Percentiles rank a stretch among this genome's conserved stretches.
These are phyloP conservation scores for Monopis laevigella DNA, from an alignment of 2,888 invertebrate species.

Conservation along the genomic window DNA sequence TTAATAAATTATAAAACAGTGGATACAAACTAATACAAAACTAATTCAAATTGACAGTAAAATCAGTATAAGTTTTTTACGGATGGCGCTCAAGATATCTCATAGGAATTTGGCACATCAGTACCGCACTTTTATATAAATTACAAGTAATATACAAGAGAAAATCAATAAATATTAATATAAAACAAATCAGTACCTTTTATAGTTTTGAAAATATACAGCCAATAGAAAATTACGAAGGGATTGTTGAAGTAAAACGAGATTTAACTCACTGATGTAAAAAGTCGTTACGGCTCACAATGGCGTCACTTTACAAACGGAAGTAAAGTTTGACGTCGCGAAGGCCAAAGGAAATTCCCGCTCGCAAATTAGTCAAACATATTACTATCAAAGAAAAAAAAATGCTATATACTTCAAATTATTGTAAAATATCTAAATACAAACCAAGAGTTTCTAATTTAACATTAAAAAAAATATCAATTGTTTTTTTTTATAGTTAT, in stretches of 20 bases:
- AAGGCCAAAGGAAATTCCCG: constrained; percentile 16
- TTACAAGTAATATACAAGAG: constrained; percentile 48
- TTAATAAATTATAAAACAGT: neutral
- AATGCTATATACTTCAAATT: too few relatives aligned
- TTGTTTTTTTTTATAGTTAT: neutral
- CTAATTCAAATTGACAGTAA: constrained; percentile 22
- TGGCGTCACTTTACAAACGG: constrained; percentile 77
- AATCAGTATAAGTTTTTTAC: constrained; percentile 43
- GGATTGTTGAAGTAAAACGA: constrained; percentile 75
- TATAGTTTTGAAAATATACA: constrained; percentile 39
- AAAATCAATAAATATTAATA: constrained; percentile 50
- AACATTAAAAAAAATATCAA: too few relatives aligned
- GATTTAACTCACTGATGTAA: constrained; percentile 71
- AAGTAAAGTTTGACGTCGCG: constrained; percentile 32
- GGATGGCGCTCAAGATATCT: constrained; percentile 74
- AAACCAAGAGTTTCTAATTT: too few relatives aligned
- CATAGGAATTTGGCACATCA: constrained; percentile 75
- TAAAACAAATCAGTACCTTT: constrained; percentile 44
- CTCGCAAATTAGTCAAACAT: neutral
- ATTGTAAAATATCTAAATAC: too few relatives aligned
- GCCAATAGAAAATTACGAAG: constrained; percentile 40
- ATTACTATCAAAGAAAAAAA: too few relatives aligned
- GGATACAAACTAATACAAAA: neutral
- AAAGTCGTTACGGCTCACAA: constrained; percentile 86
- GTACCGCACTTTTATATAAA: constrained; percentile 65